phyloP scores from a whole-genome alignment of 2,797 vertebrate genomes.

The Lycodopsis pacificus region DNA sequence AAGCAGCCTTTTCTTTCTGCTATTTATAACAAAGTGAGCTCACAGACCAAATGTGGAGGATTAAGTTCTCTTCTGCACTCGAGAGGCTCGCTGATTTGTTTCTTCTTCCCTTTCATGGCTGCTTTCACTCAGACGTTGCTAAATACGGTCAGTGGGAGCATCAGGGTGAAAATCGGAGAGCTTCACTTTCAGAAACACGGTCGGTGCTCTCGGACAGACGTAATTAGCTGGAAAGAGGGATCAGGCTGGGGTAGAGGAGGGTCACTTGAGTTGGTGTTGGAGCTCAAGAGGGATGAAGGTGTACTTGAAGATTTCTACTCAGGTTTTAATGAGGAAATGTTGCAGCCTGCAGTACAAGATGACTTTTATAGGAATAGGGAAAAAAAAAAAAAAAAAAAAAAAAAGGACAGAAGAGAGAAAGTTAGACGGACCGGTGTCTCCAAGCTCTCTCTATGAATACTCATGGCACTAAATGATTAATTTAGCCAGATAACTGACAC shows the following conservation, averaged over 20 bases:
- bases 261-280: slow-evolving; percentile 31
- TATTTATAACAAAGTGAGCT: slow-evolving; percentile 44
- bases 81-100: slow-evolving; percentile 28
- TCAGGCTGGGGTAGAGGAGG: not conserved
- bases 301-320: slow-evolving; percentile 49
- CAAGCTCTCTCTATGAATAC: not conserved
- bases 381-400: no score
- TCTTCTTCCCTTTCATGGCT: slow-evolving; percentile 49
- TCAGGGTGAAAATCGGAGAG: slow-evolving; percentile 27
- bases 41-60: slow-evolving; percentile 15
- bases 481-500: not conserved
- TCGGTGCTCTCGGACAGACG: not conserved
- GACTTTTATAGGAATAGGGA: no score
- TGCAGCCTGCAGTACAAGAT: not conserved
- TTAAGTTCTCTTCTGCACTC: slow-evolving; percentile 24
- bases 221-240: slow-evolving; percentile 49
- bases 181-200: slow-evolving; percentile 30
- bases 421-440: not conserved
- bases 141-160: slow-evolving; percentile 56
- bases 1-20: slow-evolving; percentile 1
- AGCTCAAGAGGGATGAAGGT: slow-evolving; percentile 6
- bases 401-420: no score
- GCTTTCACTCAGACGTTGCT: slow-evolving; percentile 41
- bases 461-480: not conserved
- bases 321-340: slow-evolving; percentile 69